A percentile compares a stretch with the other conserved stretches of the same genome.
These are phyloP conservation scores for Drepana falcataria DNA, from an alignment of 2,888 invertebrate species.

Conservation along the genomic window DNA sequence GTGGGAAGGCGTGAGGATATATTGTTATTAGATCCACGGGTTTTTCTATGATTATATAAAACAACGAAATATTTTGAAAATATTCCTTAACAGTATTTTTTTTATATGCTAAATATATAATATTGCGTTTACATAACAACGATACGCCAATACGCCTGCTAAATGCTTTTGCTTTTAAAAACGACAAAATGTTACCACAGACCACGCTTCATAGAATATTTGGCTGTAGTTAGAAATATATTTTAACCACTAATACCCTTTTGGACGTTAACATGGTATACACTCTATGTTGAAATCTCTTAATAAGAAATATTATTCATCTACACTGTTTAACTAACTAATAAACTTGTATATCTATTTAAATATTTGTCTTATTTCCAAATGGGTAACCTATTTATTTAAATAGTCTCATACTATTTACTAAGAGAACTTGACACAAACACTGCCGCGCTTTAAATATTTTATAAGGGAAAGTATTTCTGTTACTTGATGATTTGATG, in stretches of 20 bases:
- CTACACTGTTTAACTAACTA: not conserved
- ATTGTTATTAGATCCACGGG: too few species aligned
- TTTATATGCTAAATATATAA: too few species aligned
- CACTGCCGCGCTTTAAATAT: too few species aligned
- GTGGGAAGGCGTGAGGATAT: too few species aligned
- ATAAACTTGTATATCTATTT: not conserved
- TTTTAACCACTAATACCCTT: not conserved
- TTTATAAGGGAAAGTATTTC: too few species aligned
- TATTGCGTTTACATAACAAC: conserved; percentile 1
- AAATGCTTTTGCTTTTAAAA: conserved; percentile 7
- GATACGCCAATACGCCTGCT: conserved; percentile 23
- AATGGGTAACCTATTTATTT: not conserved
- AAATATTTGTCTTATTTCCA: not conserved
- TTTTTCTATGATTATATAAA: too few species aligned
- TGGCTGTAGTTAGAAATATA: not conserved
- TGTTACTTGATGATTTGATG: too few species aligned
- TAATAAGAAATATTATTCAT: not conserved
- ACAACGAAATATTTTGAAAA: too few species aligned
- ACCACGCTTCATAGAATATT: not conserved
- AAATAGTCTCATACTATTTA: too few species aligned
- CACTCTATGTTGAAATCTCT: too few species aligned
- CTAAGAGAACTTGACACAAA: too few species aligned
- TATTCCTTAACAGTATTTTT: not conserved
- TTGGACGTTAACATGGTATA: not conserved
- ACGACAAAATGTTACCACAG: not conserved